These are phyloP conservation scores for Menura novaehollandiae DNA, from an alignment of 2,113 vertebrate genomes.

Conservation along the genomic window DNA sequence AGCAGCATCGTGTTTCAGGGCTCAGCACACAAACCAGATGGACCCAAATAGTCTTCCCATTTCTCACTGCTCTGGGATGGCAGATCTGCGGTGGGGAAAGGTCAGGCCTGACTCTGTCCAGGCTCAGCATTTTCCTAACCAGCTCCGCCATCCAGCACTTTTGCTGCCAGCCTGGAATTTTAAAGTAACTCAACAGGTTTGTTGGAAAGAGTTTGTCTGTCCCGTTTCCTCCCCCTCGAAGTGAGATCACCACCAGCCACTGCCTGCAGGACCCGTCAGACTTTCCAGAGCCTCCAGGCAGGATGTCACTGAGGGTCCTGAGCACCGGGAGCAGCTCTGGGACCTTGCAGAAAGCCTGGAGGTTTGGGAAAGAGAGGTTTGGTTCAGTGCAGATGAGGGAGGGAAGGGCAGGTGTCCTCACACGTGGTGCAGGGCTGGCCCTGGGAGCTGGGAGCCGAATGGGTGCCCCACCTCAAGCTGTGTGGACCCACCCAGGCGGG, in stretches of 20 bases:
- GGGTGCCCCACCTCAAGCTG: neutral
- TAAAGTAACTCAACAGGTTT: slow-evolving; percentile 67
- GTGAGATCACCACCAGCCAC: slow-evolving; percentile 46
- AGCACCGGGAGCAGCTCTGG: neutral
- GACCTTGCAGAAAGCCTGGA: neutral
- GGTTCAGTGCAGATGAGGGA: neutral
- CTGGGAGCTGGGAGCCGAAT: neutral
- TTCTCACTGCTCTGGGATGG: neutral
- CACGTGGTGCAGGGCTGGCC: neutral
- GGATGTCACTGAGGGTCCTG: slow-evolving; percentile 32
- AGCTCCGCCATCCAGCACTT: neutral
- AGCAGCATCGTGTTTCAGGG: slow-evolving; percentile 28
- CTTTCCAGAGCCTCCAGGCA: slow-evolving; percentile 39
- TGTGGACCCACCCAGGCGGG: neutral
- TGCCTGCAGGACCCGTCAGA: slow-evolving; percentile 41
- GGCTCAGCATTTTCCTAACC: slow-evolving; percentile 50
- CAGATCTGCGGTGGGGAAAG: neutral
- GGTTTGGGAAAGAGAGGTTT: neutral
- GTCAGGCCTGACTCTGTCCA: slow-evolving; percentile 36
- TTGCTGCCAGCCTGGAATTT: slow-evolving; percentile 62
- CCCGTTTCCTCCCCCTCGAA: slow-evolving; percentile 49
- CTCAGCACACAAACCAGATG: slow-evolving; percentile 1
- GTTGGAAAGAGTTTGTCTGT: slow-evolving; percentile 58
- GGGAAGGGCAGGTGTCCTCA: neutral
- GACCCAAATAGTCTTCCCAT: slow-evolving; percentile 17